Evolutionary conservation across 2,888 invertebrate species (phyloP).

Genomic region (Drosophila nr. perissopoda): DNA sequence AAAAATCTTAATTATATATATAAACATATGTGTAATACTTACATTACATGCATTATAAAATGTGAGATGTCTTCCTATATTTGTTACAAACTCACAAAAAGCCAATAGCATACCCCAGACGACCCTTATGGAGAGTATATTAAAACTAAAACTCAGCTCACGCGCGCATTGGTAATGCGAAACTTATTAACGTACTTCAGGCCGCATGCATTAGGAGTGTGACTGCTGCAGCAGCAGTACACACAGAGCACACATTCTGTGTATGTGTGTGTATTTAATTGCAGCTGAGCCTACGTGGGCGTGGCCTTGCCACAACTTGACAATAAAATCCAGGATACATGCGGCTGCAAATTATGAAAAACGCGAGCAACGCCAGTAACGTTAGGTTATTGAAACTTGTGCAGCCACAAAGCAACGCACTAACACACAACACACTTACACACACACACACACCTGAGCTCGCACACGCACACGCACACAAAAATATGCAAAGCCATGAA

Average conservation of each 20-base stretch:
- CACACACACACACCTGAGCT: slow-evolving; percentile 19
- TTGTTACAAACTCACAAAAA: neutral
- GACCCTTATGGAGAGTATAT: neutral
- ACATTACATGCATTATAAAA: neutral
- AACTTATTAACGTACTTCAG: slow-evolving; percentile 80
- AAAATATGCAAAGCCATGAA: slow-evolving; percentile 6
- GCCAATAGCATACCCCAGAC: neutral
- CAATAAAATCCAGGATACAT: slow-evolving; percentile 68
- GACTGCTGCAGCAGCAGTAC: slow-evolving; percentile 9
- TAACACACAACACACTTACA: slow-evolving; percentile 14
- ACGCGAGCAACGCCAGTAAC: slow-evolving; percentile 38
- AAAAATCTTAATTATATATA: neutral
- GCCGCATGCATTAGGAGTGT: slow-evolving; percentile 62
- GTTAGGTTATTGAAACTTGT: slow-evolving; percentile 69
- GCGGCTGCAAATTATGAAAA: slow-evolving; percentile 65
- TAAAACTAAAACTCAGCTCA: slow-evolving; percentile 33
- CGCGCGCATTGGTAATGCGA: slow-evolving; percentile 59
- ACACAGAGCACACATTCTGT: neutral
- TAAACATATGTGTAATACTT: accelerated
- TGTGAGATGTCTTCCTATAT: neutral
- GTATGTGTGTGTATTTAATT: slow-evolving; percentile 54
- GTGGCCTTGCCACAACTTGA: slow-evolving; percentile 69
- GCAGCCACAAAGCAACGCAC: slow-evolving; percentile 14
- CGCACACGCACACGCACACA: slow-evolving; percentile 11
- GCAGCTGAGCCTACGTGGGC: slow-evolving; percentile 46